These are phyloP conservation scores for Cyphomyrus discorhynchus DNA, from an alignment of 2,113 vertebrate species.

Conservation along the genomic window DNA sequence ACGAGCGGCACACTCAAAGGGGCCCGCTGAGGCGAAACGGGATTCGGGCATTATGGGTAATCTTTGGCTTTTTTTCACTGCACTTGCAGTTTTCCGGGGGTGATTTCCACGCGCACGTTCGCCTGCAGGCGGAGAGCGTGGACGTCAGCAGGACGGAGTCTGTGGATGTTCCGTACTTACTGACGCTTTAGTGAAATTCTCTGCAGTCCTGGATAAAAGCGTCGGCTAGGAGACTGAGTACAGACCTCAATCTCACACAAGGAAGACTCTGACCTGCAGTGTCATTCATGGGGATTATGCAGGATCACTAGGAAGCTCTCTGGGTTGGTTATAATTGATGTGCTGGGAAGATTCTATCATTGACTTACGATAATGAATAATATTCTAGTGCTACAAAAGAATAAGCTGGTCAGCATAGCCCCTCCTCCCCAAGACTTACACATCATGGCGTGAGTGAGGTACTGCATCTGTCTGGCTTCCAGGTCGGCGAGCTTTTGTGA, in stretches of 20 bases:
- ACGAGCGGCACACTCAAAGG: background rate
- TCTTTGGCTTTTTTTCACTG: background rate
- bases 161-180: background rate
- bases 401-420: background rate
- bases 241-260: background rate
- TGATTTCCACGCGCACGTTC: background rate
- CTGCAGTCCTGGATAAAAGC: background rate
- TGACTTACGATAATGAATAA: background rate
- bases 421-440: slow-evolving; percentile 59
- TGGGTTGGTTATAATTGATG: background rate
- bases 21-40: background rate
- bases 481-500: slow-evolving; percentile 64
- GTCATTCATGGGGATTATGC: background rate
- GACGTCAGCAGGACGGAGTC: background rate
- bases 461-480: slow-evolving; percentile 59
- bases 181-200: background rate
- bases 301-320: background rate
- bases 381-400: background rate
- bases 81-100: background rate
- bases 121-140: background rate
- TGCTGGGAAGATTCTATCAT: background rate
- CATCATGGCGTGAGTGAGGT: slow-evolving; percentile 69
- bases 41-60: background rate
- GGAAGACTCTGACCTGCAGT: background rate
- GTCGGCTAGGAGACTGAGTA: background rate